A percentile compares a stretch with the other conserved stretches of the same genome.
Evolutionary conservation across 2,113 vertebrate genomes (phyloP).

Genomic region (pig (Sus scrofa)): T2T-Sscrofa CM000824.6:141640001-141640500

Average conservation of each 20-base stretch:
- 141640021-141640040: conserved; percentile 55
- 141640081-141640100: conserved; percentile 58
- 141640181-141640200: background rate
- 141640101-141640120: conserved; percentile 28
- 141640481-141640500: background rate
- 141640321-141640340: background rate
- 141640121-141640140: background rate
- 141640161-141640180: background rate
- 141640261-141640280: background rate
- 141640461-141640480: background rate
- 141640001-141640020: background rate
- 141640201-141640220: background rate
- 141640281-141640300: background rate
- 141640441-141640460: background rate
- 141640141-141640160: background rate
- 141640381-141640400: background rate
- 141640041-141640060: background rate
- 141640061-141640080: conserved; percentile 40
- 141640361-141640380: background rate
- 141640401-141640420: background rate
- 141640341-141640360: conserved; percentile 2
- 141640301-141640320: conserved; percentile 17
- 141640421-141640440: background rate
- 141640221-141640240: background rate
- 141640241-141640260: background rate